Base-by-base conservation (phyloP, 2,888 invertebrate species). In the Acanthoscelides obtectus region DNA sequence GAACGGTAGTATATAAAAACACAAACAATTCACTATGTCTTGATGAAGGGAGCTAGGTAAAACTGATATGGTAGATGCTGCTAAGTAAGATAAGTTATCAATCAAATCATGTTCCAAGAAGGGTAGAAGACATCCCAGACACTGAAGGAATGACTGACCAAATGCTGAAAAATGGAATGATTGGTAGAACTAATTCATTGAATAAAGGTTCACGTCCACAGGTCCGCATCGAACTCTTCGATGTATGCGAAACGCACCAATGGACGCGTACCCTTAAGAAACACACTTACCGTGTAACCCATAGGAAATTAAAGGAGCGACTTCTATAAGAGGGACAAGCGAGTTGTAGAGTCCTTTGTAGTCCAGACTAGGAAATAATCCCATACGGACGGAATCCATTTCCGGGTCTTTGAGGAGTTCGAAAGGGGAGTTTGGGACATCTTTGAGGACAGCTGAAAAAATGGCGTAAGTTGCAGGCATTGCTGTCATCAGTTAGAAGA, bases 81-180 rank as follows among this genome's bases (percentile, higher is more conserved):
- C 94, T 79, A 97, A 88, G 85, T 97, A 97, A 22, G 99, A 97
- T 80, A 99, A 88, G 81, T 96, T 95, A 87, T 99, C 98, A 79
- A 99, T 94, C 82, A 96, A 89, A 83, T 99, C 98, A 84, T 96
- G 94, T 84, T 99, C 98, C 82, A 99, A 87, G 86, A 99, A 99
- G 17, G 99, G 97, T 75, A 99, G 90, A 78, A 99, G 89, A 84
- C 98, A 98, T 76, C 97, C 96, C 76, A 99, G 88, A 80, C 97
- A 97, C 86, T 97, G 97, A 64, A 99, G 89, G 70, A 98, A 90
- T 25, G 96, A 94, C 87, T 96, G 94, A 19, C 98, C 98, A 84
- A 99, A 95, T 71, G 93, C 98, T 97, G 85, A 0, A 88, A 87
- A 73, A 17, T 12, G 17, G 12, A 6, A 45, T 45, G 45, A 72